Conservation (phyloP, 30 jellyfish, hydroid and myxozoan genomes). For the Turritopsis rubra region DNA sequence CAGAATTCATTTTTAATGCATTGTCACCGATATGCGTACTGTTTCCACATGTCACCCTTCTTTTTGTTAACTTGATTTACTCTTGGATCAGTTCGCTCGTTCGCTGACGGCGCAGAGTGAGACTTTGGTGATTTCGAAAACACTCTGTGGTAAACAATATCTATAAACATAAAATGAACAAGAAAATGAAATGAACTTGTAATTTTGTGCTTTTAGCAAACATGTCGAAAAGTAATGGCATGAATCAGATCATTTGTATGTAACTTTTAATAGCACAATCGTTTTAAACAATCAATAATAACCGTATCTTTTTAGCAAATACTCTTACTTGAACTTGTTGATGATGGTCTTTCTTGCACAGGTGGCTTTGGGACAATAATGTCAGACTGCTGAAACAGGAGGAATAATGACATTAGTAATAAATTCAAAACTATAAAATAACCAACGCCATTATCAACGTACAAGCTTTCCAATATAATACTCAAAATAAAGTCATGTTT, state of each 20-base stretch:
- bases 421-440: background rate
- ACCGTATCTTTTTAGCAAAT: too few species aligned
- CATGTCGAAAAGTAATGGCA: too few species aligned
- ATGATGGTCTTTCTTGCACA: background rate
- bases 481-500: background rate
- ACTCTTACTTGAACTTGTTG: constrained; percentile 2
- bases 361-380: background rate
- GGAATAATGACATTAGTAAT: too few species aligned
- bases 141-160: background rate
- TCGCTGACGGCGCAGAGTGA: background rate
- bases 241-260: too few species aligned
- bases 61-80: background rate
- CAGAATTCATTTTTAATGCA: background rate
- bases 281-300: too few species aligned
- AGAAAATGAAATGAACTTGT: background rate
- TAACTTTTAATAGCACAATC: too few species aligned
- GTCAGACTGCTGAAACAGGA: constrained; percentile 12
- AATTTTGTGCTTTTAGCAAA: too few species aligned
- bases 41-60: background rate
- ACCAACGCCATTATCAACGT: background rate
- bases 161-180: background rate
- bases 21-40: background rate
- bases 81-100: background rate
- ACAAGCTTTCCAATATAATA: background rate
- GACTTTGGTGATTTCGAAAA: background rate